A percentile compares a stretch with the other conserved stretches of the same genome.
Evolutionary conservation across 2,797 vertebrate species (phyloP).

Genomic region (Pipistrellus pygmaeus): DNA sequence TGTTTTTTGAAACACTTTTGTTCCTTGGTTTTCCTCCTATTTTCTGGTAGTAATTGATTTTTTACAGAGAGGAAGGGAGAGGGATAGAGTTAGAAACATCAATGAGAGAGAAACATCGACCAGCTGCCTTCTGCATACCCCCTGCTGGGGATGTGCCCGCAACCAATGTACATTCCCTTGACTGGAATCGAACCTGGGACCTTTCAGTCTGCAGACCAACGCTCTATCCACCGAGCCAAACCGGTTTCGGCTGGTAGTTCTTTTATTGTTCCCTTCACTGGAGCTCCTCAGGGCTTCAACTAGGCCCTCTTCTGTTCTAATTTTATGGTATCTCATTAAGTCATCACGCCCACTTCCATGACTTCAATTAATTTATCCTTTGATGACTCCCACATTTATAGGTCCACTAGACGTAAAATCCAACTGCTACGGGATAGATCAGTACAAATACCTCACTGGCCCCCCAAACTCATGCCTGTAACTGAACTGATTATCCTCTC

Average conservation of each 20-base stretch:
- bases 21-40: background rate
- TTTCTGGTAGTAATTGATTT: background rate
- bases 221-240: too few relatives aligned
- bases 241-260: background rate
- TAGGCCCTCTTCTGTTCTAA: background rate
- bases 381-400: background rate
- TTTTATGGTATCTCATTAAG: slow-evolving; percentile 7
- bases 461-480: background rate
- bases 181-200: too few relatives aligned
- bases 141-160: too few relatives aligned
- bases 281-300: background rate
- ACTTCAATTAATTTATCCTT: slow-evolving; percentile 3
- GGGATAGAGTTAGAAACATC: too few relatives aligned
- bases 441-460: background rate
- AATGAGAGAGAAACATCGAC: too few relatives aligned
- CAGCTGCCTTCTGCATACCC: too few relatives aligned
- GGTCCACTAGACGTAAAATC: background rate
- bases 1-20: slow-evolving; percentile 46
- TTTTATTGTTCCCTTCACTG: background rate
- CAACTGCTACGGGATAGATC: background rate
- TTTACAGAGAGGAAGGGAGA: too few relatives aligned
- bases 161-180: too few relatives aligned
- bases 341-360: background rate
- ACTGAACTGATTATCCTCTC: background rate
- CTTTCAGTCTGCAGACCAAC: too few relatives aligned